Evolutionary conservation across 2,888 invertebrate genomes (phyloP).

Genomic region (Caenorhabditis virilis): DNA sequence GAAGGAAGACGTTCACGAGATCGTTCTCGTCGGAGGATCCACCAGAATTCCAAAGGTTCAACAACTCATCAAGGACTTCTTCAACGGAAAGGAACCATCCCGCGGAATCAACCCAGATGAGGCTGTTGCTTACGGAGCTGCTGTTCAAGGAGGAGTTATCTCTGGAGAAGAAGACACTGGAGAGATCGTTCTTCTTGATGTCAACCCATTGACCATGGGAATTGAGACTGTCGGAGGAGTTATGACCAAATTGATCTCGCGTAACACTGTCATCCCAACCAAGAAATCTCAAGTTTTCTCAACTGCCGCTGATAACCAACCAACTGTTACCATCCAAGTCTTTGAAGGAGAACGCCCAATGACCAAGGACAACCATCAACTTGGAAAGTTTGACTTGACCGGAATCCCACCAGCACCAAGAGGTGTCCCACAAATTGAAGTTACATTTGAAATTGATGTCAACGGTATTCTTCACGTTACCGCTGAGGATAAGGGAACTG

Average conservation of each 20-base stretch:
- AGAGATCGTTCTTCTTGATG: constrained; percentile 92
- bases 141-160: constrained; percentile 96
- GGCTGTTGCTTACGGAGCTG: constrained; percentile 91
- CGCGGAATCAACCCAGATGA: constrained; percentile 79
- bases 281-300: constrained; percentile 99
- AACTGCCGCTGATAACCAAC: constrained; percentile 97
- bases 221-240: constrained; percentile 99
- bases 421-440: constrained; percentile 70
- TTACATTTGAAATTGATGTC: constrained; percentile 73
- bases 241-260: constrained; percentile 95
- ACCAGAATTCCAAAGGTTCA: constrained; percentile 98
- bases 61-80: constrained; percentile 76
- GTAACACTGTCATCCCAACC: constrained; percentile 98
- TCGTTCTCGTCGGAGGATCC: constrained; percentile 97
- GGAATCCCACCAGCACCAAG: constrained; percentile 73
- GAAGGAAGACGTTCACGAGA: constrained; percentile 96
- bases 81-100: constrained; percentile 95
- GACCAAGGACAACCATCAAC: constrained; percentile 98
- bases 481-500: constrained; percentile 98
- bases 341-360: constrained; percentile 99
- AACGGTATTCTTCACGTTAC: constrained; percentile 77
- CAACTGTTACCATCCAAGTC: constrained; percentile 96
- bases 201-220: constrained; percentile 97
- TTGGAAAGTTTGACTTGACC: constrained; percentile 89
- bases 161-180: constrained; percentile 86